Conservation (phyloP, 53 echinoderm and acorn worm species). For the Henricia sp. region DNA sequence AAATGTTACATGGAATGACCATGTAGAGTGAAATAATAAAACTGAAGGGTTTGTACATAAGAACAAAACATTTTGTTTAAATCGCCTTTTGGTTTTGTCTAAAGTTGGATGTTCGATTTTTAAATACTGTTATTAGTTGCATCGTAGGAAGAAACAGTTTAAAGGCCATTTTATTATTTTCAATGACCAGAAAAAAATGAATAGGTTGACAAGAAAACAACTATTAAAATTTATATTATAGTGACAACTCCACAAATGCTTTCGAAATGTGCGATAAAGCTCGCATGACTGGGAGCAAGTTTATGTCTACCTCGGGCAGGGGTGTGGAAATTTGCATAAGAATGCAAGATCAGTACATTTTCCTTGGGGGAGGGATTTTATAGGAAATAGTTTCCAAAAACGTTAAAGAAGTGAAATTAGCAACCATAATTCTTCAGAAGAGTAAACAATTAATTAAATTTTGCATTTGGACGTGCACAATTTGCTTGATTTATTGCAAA, state of each 20-base stretch:
- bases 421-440: background rate
- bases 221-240: background rate
- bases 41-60: too few relatives aligned
- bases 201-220: background rate
- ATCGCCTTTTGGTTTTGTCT: too few relatives aligned
- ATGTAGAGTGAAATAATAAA: too few relatives aligned
- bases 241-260: background rate
- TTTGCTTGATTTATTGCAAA: background rate
- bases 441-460: background rate
- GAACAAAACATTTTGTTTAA: too few relatives aligned
- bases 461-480: background rate
- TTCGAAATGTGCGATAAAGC: too few relatives aligned
- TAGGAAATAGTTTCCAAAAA: background rate
- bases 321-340: conserved; percentile 4
- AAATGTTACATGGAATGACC: too few relatives aligned
- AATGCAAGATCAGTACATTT: conserved; percentile 10
- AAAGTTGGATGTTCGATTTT: too few relatives aligned
- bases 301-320: background rate
- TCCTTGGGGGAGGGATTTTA: background rate
- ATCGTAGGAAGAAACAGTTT: too few relatives aligned
- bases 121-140: too few relatives aligned
- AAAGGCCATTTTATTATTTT: too few relatives aligned
- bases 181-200: too few relatives aligned
- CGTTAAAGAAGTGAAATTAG: background rate
- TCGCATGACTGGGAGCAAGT: background rate